A percentile compares a stretch with the other conserved stretches of the same genome.
These are phyloP conservation scores for Drosophila ustulata DNA, from an alignment of 2,888 invertebrate genomes.

Conservation along the genomic window DNA sequence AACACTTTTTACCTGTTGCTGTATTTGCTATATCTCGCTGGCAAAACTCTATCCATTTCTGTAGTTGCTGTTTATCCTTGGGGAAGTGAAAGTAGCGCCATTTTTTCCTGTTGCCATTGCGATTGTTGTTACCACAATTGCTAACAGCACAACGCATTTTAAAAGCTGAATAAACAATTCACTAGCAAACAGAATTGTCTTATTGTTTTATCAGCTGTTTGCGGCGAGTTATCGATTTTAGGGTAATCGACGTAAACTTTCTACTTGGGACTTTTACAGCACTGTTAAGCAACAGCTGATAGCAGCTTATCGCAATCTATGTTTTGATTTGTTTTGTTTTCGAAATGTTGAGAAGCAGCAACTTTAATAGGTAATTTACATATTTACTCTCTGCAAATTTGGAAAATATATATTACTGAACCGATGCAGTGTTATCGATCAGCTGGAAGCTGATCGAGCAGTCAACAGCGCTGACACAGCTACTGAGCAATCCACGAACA, in stretches of 20 bases:
- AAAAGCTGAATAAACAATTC: neutral
- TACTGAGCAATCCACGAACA: conserved; percentile 9
- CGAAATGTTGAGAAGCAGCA: conserved; percentile 78
- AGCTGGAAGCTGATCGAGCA: conserved; percentile 38
- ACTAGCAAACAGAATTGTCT: conserved; percentile 28
- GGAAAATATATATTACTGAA: neutral
- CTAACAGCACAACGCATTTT: conserved; percentile 63
- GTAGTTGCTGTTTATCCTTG: conserved; percentile 37
- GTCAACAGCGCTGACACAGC: neutral
- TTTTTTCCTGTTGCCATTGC: conserved; percentile 40
- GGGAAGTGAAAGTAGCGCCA: conserved; percentile 64
- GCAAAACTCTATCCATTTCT: conserved; percentile 64
- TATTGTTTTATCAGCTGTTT: conserved; percentile 38
- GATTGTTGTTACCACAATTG: conserved; percentile 63
- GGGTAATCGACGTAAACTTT: neutral
- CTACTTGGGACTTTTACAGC: conserved; percentile 13
- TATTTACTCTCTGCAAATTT: neutral
- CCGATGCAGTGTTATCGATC: conserved; percentile 53
- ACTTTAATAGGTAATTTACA: conserved; percentile 69
- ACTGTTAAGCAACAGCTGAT: conserved; percentile 34
- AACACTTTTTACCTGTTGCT: conserved; percentile 39
- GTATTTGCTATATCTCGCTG: conserved; percentile 44
- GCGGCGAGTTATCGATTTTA: conserved; percentile 27
- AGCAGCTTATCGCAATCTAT: conserved; percentile 3
- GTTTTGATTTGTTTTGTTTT: conserved; percentile 32